phyloP scores from a whole-genome alignment of 2,888 invertebrate species.

The Drosophila aldrichi region DNA sequence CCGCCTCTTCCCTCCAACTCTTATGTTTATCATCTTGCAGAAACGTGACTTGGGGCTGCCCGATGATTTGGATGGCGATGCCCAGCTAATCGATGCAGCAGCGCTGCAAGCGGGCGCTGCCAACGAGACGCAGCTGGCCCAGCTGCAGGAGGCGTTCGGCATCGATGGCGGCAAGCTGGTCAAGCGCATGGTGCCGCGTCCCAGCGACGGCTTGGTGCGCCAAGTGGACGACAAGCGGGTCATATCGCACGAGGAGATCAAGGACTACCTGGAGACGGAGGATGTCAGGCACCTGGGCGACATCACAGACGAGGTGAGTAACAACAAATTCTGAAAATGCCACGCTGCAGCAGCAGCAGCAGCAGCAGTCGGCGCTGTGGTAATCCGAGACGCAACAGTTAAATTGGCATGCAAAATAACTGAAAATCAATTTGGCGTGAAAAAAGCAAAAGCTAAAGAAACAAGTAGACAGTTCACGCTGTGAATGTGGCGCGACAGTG shows the following conservation, averaged over 20 bases:
- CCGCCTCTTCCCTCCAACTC: no score
- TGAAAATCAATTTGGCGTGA: slow-evolving; percentile 80
- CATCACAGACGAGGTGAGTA: slow-evolving; percentile 92
- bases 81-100: slow-evolving; percentile 63
- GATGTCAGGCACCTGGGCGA: slow-evolving; percentile 93
- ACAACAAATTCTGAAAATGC: background rate
- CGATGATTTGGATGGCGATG: slow-evolving; percentile 68
- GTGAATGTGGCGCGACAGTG: background rate
- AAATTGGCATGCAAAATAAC: slow-evolving; percentile 76
- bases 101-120: slow-evolving; percentile 61
- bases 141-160: slow-evolving; percentile 68
- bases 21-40: slow-evolving; percentile 37
- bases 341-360: background rate
- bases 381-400: slow-evolving; percentile 40
- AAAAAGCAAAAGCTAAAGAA: slow-evolving; percentile 50
- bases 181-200: slow-evolving; percentile 87
- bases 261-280: slow-evolving; percentile 93
- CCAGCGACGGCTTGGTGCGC: slow-evolving; percentile 90
- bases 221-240: slow-evolving; percentile 93
- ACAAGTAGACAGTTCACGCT: slow-evolving; percentile 1
- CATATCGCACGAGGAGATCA: slow-evolving; percentile 92
- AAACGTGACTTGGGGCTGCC: slow-evolving; percentile 83
- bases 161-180: slow-evolving; percentile 74
- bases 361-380: slow-evolving; percentile 22
- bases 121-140: slow-evolving; percentile 66